phyloP scores from a whole-genome alignment of 2,888 invertebrate genomes.

The Eulithis prunata region DNA sequence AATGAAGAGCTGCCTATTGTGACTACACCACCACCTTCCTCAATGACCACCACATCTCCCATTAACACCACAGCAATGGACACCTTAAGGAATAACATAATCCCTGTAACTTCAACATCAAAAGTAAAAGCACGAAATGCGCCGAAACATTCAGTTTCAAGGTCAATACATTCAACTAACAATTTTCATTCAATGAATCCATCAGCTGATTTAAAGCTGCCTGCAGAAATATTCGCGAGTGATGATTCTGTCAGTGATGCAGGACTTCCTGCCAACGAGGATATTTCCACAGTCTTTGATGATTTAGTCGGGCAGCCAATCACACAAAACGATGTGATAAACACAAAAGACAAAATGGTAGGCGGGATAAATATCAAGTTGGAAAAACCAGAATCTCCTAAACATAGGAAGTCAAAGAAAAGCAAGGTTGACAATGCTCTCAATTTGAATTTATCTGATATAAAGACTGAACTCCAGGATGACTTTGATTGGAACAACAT shows the following conservation, averaged over 20 bases:
- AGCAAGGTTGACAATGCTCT: conserved; percentile 51
- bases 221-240: conserved; percentile 81
- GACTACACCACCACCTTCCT: conserved; percentile 59
- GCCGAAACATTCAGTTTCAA: conserved; percentile 46
- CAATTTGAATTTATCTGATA: conserved; percentile 66
- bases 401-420: conserved; percentile 67
- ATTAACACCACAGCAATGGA: conserved; percentile 48
- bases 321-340: conserved; percentile 42
- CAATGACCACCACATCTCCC: conserved; percentile 52
- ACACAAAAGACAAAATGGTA: conserved; percentile 72
- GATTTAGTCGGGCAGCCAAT: conserved; percentile 51
- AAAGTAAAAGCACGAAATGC: conserved; percentile 50
- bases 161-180: conserved; percentile 54
- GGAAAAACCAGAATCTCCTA: conserved; percentile 55
- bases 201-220: conserved; percentile 73
- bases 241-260: conserved; percentile 77
- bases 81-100: conserved; percentile 49
- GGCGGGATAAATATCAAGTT: conserved; percentile 76
- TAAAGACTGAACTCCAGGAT: conserved; percentile 80
- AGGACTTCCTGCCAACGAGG: conserved; percentile 61
- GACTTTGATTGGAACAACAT: conserved; percentile 79
- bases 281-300: conserved; percentile 59
- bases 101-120: conserved; percentile 56
- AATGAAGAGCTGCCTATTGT: conserved; percentile 55
- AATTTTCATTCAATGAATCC: conserved; percentile 69